These are phyloP conservation scores for Ridgeia piscesae DNA, from an alignment of 1,140 invertebrate species.

Conservation along the genomic window DNA sequence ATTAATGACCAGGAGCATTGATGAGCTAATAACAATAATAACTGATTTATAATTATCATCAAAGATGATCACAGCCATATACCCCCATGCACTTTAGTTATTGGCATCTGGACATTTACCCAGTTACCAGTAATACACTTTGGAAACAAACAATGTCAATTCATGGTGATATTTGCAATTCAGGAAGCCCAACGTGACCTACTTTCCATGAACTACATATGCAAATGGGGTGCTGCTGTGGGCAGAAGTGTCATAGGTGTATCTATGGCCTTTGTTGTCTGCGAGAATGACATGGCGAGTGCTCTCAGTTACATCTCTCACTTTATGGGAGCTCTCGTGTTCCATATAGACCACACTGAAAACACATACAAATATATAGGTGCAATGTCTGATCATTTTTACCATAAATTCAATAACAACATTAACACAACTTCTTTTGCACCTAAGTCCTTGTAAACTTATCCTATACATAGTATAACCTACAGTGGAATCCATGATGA, in stretches of 20 bases:
- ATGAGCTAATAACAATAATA: background rate
- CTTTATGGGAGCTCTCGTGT: background rate
- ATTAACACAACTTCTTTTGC: background rate
- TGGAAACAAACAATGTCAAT: background rate
- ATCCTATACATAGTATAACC: background rate
- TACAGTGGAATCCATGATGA: background rate
- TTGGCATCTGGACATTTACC: background rate
- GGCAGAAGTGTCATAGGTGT: background rate
- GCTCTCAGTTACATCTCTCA: background rate
- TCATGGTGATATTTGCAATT: background rate
- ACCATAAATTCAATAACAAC: too few species aligned
- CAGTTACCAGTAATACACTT: background rate
- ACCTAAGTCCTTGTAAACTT: background rate
- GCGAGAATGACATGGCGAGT: background rate
- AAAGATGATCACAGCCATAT: background rate
- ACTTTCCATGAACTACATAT: background rate
- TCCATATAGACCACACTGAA: slow-evolving; percentile 16
- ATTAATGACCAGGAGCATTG: background rate
- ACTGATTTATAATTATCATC: background rate
- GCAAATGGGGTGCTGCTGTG: background rate
- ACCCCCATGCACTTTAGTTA: background rate
- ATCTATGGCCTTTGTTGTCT: background rate
- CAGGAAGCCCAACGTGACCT: background rate
- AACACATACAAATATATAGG: background rate
- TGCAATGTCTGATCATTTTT: too few species aligned